Base-by-base conservation (phyloP, 2,113 vertebrate genomes). In the Poicephalus meyeri region DNA sequence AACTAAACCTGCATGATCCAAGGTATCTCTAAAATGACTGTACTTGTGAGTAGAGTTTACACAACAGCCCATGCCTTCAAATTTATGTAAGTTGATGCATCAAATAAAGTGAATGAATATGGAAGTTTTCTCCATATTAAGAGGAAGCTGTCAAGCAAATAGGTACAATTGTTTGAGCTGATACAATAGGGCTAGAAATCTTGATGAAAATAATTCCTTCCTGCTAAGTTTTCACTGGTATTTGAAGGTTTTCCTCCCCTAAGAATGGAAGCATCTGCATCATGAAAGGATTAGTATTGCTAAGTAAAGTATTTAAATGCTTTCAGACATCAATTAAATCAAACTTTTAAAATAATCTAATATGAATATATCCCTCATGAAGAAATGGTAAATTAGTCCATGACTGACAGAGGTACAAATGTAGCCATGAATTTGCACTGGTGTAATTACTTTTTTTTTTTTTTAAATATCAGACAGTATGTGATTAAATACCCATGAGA, bases 401-500 rank as follows among this genome's bases (percentile, higher is more conserved):
- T 95, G 97, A 97, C 92, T 96, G 97, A 96, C 94, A 96, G 96
- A 96, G 88, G 91, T 97, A 96, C 96, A 91, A 97, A 97, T 93
- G 80, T 42, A 93, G 91, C 93, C 97, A 83, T 91, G 97, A 96
- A 98, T 98, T 98, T 97, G 97, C 97, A 97, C 95, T 92, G 96
- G 97, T 91, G 98, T 99, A 99, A 99, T 99, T 99, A 99, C 99
- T 98, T 98, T 98, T 92, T 66, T 98, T 92, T 66, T 98, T 65
- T 86, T 95, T 65, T 50, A 55, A 78, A 92, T 98, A 99, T 99
- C 98, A 98, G 98, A 99, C 99, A 99, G 96, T 86, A 93, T 97
- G 98, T 99, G 99, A 99, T 99, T 99, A 99, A 99, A 99, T 98
- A 99, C 98, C 98, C 98, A 97, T 97, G 97, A 98, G 98, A 98